Conservation (phyloP, 2,113 vertebrate species). For the Chloroceryle aenea region DNA sequence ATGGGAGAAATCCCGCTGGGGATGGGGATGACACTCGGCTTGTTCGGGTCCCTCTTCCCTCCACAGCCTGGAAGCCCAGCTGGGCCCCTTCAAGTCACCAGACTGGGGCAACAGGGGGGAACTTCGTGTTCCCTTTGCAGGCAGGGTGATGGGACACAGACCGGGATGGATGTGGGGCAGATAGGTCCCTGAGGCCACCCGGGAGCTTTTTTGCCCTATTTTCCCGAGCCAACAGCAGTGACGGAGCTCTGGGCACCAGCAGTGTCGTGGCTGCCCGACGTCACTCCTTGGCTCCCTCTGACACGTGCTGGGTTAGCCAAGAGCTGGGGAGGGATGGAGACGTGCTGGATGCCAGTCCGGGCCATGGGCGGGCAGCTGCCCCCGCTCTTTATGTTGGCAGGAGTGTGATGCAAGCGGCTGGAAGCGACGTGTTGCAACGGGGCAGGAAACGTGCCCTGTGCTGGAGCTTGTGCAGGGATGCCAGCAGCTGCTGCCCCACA, state of each 20-base stretch:
- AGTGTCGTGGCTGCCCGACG: accelerated
- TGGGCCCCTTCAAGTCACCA: no score
- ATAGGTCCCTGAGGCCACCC: accelerated
- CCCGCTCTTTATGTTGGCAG: not conserved
- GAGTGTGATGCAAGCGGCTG: not conserved
- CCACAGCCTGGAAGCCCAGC: accelerated
- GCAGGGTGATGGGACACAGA: not conserved
- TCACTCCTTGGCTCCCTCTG: not conserved
- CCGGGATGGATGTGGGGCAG: accelerated
- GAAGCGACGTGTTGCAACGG: not conserved
- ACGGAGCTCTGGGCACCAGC: not conserved
- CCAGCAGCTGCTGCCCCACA: not conserved
- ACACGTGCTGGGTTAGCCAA: not conserved
- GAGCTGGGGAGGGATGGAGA: conserved; percentile 52
- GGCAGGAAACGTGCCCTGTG: not conserved
- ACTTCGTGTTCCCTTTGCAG: not conserved
- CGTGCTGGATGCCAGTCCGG: not conserved
- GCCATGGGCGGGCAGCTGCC: not conserved
- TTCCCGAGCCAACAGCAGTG: not conserved
- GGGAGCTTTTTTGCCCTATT: not conserved
- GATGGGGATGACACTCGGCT: accelerated
- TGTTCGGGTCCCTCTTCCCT: not conserved
- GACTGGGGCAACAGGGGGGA: accelerated
- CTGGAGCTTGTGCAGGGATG: not conserved
- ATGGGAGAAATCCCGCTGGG: not conserved